A percentile compares a stretch with the other conserved stretches of the same genome.
These are phyloP conservation scores for Achlya flavicornis DNA, from an alignment of 2,888 invertebrate genomes.

Conservation along the genomic window DNA sequence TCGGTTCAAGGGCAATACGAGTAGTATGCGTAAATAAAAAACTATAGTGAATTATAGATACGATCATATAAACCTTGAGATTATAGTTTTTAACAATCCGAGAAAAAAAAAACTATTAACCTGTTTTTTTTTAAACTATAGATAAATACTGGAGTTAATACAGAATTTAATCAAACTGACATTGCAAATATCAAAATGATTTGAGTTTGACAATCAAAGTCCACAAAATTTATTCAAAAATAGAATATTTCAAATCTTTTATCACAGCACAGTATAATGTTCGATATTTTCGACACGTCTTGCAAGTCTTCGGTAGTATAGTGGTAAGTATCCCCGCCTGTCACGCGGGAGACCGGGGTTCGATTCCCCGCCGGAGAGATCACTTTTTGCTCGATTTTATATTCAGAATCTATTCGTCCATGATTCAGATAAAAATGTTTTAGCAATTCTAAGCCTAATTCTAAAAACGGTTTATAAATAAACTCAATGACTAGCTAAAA, in stretches of 20 bases:
- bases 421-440: too few relatives aligned
- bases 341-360: constrained; percentile 83
- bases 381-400: not conserved
- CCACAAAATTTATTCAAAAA: too few relatives aligned
- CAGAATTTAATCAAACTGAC: too few relatives aligned
- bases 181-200: not conserved
- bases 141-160: too few relatives aligned
- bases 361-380: constrained; percentile 78
- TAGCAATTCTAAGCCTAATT: too few relatives aligned
- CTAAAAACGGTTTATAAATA: too few relatives aligned
- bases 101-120: not conserved
- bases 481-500: not conserved
- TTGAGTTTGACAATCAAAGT: too few relatives aligned
- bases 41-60: not conserved
- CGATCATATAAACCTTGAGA: not conserved
- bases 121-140: too few relatives aligned
- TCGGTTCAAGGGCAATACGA: constrained; percentile 11
- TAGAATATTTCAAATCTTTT: too few relatives aligned
- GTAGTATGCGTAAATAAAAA: not conserved
- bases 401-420: too few relatives aligned
- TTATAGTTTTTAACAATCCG: not conserved
- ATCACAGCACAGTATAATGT: not conserved
- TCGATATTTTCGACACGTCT: not conserved
- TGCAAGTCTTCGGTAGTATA: constrained; percentile 75
- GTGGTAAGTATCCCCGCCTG: constrained; percentile 82